A percentile compares a stretch with the other conserved stretches of the same genome.
phyloP scores from a whole-genome alignment of 2,113 vertebrate genomes.

The Hemibagrus wyckioides region DNA sequence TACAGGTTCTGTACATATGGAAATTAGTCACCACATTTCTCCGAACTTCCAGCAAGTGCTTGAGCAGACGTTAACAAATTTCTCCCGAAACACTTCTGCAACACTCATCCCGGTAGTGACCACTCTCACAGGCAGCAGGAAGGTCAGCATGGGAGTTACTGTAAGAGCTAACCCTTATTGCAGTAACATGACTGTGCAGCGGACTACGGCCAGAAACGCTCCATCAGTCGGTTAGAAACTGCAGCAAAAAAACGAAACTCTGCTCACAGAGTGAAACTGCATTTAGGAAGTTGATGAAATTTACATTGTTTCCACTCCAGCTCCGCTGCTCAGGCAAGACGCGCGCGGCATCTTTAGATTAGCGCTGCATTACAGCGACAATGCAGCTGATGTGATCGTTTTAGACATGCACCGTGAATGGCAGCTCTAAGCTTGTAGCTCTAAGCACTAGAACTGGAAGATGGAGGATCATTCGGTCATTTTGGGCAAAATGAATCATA shows the following conservation, averaged over 20 bases:
- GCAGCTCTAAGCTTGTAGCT: not conserved
- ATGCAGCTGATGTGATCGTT: not conserved
- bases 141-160: not conserved
- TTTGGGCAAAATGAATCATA: not conserved
- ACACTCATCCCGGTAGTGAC: too few relatives aligned
- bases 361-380: too few relatives aligned
- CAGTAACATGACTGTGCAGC: not conserved
- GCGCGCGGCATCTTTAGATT: not conserved
- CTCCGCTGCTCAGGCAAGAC: not conserved
- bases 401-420: not conserved
- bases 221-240: not conserved
- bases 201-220: not conserved
- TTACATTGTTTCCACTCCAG: not conserved
- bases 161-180: not conserved
- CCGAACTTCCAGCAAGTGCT: not conserved
- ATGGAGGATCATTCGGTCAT: not conserved
- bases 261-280: not conserved
- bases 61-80: not conserved
- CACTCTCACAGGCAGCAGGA: not conserved
- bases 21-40: not conserved
- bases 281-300: conserved; percentile 13
- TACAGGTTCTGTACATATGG: not conserved
- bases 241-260: not conserved
- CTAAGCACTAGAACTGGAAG: not conserved
- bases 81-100: not conserved